Conservation (phyloP, 2,797 vertebrate genomes). For the Carapus acus region DNA sequence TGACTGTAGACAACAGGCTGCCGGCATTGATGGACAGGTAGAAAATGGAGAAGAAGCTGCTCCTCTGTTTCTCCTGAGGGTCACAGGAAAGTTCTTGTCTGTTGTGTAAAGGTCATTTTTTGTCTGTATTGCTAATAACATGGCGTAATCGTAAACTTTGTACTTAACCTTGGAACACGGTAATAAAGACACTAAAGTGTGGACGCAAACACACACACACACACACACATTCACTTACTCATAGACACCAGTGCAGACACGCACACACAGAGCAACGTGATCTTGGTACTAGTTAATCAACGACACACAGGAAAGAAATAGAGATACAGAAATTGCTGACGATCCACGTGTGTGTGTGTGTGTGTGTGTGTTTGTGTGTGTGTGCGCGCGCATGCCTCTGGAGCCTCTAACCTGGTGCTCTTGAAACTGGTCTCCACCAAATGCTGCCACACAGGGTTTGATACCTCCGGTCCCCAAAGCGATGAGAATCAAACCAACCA, state of each 20-base stretch:
- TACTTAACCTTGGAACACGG: conserved; percentile 34
- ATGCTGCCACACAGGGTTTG: conserved; percentile 95
- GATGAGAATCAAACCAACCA: conserved; percentile 84
- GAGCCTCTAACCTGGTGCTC: conserved; percentile 78
- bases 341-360: neutral
- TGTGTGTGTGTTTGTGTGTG: neutral
- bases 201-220: too few species aligned
- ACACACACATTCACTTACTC: too few species aligned
- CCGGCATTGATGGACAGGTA: conserved; percentile 94
- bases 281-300: conserved; percentile 56
- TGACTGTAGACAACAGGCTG: conserved; percentile 87
- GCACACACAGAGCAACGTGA: too few species aligned
- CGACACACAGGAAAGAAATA: conserved; percentile 14
- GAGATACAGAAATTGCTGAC: conserved; percentile 58
- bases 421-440: conserved; percentile 95
- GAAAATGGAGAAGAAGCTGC: conserved; percentile 92
- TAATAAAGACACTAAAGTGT: conserved; percentile 27
- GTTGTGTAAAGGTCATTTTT: conserved; percentile 1
- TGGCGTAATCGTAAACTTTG: conserved; percentile 27
- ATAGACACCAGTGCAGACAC: too few species aligned
- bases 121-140: conserved; percentile 6
- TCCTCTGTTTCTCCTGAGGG: conserved; percentile 84
- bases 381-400: neutral
- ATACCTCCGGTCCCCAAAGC: conserved; percentile 93
- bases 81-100: conserved; percentile 2